Evolutionary conservation across 2,888 invertebrate genomes (phyloP), one percentile per base, ranked within the genome.

Genomic region (Lamproptera curius): DNA sequence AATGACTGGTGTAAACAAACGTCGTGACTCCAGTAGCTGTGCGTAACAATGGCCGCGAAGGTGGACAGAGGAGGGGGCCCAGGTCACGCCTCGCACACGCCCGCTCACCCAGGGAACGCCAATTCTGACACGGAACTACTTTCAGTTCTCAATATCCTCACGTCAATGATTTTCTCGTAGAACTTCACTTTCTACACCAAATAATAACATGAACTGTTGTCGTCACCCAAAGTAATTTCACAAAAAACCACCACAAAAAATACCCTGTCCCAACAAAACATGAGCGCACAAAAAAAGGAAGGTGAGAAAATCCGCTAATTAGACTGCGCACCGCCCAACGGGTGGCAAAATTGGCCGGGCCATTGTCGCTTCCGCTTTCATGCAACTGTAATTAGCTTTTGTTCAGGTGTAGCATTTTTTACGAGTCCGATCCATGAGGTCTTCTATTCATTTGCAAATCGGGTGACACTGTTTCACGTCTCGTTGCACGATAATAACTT

Each of bases 261-360:
- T 34, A 36, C 48, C 45, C 55, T 46, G 61, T 64, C 66, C 61
- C 58, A 64, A 55, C 56, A 58, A 65, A 60, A 59, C 58, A 58
- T 50, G 58, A 58, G 55, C 15, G 56, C 54, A 52, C 48, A 77
- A 77, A 76, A 58, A 57, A 63, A 63, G 64, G 68, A 74, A 85
- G 85, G 86, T 87, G 86, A 85, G 86, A 87, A 86, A 84, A 76
- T 80, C 75, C 60, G 67, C 70, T 85, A 86, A 86, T 87, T 83
- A 85, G 69, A 76, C 76, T 73, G 62, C 58, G 59, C 61, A 58
- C 57, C 73, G 69, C 73, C 73, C 80, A 57, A 58, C 65, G 59
- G 69, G 73, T 61, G 66, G 69, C 67, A 42, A 61, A 55, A 67
- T 70, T 67, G 74, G 67, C 63, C 66, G 65, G 59, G 47, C 73